phyloP scores from a whole-genome alignment of 1,140 invertebrate species.

The Aplysia californica region DNA sequence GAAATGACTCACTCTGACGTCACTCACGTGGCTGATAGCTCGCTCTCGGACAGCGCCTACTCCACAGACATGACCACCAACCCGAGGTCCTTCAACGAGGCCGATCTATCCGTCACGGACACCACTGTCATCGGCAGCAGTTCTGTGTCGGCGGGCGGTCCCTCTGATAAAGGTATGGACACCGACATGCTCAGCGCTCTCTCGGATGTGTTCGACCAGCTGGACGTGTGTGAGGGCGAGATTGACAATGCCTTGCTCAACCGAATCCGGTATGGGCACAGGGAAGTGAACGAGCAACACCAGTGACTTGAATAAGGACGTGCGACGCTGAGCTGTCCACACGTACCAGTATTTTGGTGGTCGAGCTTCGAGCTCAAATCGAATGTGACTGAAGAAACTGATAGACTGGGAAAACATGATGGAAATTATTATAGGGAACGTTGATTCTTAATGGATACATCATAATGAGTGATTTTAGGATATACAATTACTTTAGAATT shows the following conservation, averaged over 20 bases:
- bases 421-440: no score
- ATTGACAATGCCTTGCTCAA: constrained; percentile 29
- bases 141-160: no score
- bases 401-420: no score
- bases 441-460: no score
- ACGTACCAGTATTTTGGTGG: no score
- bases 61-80: neutral
- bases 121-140: no score
- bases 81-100: neutral
- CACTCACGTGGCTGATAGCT: neutral
- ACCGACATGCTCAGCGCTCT: constrained; percentile 17
- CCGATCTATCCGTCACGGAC: neutral
- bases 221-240: constrained; percentile 28
- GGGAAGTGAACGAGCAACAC: neutral
- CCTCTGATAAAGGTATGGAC: constrained; percentile 1
- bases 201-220: constrained; percentile 30
- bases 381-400: no score
- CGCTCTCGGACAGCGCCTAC: constrained; percentile 15
- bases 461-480: no score
- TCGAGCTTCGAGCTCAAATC: no score
- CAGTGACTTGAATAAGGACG: no score
- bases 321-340: no score
- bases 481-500: no score
- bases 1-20: neutral
- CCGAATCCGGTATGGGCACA: constrained; percentile 20